Evolutionary conservation across 2,797 vertebrate genomes (phyloP), one percentile per base, ranked within the genome.

Genomic region (Sitta carolinensis): DNA sequence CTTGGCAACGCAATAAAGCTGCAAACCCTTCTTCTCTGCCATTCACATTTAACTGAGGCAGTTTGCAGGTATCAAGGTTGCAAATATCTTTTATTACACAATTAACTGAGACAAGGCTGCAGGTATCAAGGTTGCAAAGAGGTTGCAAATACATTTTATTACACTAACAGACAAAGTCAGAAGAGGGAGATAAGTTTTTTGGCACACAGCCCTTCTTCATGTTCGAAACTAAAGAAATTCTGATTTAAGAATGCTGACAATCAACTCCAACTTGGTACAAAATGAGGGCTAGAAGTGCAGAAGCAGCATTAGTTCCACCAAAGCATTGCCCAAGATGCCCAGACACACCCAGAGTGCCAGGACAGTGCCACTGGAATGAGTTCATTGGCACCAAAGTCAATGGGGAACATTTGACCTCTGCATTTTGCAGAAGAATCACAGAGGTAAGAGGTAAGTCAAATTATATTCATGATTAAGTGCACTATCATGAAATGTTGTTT

Each of bases 71-170:
- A 61, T 16, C 25, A 50, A 50, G 25, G 48, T 27, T 50, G 48
- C 58, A 86, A 83, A 34, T 66, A 78, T 27, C 38, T 78, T 81
- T 84, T 91, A 90, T 90, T 67, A 54, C 68, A 32, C 45, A 4
- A 61, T 84, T 70, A 55, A 30, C 42, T 14, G 50, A 89, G 79
- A 64, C 68, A 89, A 92, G 55, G 89, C 85, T 91, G 75, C 84
- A 61, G 75, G 82, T 12, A 59, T 59, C 26, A 38, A 59, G 58
- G 58, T 29, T 59, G 58, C 58, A 59, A 38, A 38, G 27, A 59
- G 17, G 36, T 59, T 59, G 58, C 50, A 87, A 76, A 29, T 68
- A 70, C 27, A 26, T 77, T 82, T 83, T 92, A 90, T 90, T 63
- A 52, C 67, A 23, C 40, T 74, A 54, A 62, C 23, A 87, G 59